Evolutionary conservation across 2,113 vertebrate genomes (phyloP).

Genomic region (Etheostoma cragini): DNA sequence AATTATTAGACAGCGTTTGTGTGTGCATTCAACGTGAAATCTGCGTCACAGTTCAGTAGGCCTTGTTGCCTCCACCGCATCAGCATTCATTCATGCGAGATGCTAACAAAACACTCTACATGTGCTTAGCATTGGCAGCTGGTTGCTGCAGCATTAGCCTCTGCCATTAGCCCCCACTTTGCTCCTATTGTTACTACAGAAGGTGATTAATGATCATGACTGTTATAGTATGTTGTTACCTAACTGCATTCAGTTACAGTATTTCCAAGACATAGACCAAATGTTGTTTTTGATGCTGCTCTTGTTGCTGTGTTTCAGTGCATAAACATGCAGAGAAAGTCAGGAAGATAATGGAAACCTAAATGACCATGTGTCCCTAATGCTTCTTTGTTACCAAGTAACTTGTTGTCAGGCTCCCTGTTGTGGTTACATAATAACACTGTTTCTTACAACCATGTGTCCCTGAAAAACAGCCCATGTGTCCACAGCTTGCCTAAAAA

Average conservation of each 20-base stretch:
- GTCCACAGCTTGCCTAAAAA: neutral
- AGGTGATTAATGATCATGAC: constrained; percentile 17
- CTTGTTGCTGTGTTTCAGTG: constrained; percentile 9
- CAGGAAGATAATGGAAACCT: constrained; percentile 12
- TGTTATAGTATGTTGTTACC: neutral
- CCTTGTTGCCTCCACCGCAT: neutral
- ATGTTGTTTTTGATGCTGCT: neutral
- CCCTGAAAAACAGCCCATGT: neutral
- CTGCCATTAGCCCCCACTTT: constrained; percentile 56
- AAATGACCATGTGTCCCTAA: neutral
- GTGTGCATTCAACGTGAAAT: neutral
- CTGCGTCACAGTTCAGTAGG: constrained; percentile 14
- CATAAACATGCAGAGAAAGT: constrained; percentile 20
- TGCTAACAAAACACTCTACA: constrained; percentile 68
- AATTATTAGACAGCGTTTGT: neutral
- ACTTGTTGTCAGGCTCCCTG: neutral
- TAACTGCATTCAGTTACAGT: neutral
- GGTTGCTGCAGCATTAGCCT: constrained; percentile 15
- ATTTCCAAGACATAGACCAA: neutral
- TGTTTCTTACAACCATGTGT: neutral
- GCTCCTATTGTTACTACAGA: constrained; percentile 11
- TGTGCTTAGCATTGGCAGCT: constrained; percentile 45
- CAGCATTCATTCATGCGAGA: constrained; percentile 20
- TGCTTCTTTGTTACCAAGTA: constrained; percentile 16
- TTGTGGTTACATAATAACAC: neutral